A percentile compares a stretch with the other conserved stretches of the same genome.
Conservation (phyloP, 2,888 invertebrate species). For the Drosophila lutescens region DNA sequence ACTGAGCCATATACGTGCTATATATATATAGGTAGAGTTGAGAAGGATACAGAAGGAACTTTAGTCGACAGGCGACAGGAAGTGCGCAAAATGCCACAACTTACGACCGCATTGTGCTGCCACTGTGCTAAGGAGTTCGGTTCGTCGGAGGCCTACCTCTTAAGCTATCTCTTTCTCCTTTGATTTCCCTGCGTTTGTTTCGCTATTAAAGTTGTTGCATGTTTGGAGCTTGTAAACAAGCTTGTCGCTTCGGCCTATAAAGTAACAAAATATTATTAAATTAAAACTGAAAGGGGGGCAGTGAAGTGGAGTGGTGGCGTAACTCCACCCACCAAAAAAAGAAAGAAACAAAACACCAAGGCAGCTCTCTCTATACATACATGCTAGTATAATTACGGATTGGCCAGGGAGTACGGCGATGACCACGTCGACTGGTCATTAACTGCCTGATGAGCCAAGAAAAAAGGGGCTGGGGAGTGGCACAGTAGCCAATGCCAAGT, state of each 20-base stretch:
- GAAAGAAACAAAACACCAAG: conserved; percentile 2
- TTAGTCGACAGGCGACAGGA: conserved; percentile 80
- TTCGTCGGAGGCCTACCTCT: background rate
- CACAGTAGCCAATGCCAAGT: conserved; percentile 75
- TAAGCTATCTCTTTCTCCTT: conserved; percentile 35
- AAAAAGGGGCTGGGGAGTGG: conserved; percentile 30
- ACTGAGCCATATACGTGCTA: background rate
- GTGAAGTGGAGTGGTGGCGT: conserved; percentile 48
- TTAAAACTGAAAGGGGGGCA: conserved; percentile 60
- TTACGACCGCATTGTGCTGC: conserved; percentile 58
- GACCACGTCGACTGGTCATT: conserved; percentile 63
- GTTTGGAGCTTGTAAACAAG: conserved; percentile 77
- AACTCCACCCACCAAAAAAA: conserved; percentile 68
- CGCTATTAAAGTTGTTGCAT: conserved; percentile 77
- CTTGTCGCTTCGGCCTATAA: conserved; percentile 78
- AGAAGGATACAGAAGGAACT: conserved; percentile 32
- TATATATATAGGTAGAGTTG: background rate
- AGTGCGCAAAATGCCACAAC: conserved; percentile 83
- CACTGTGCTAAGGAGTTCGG: conserved; percentile 15
- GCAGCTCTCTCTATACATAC: conserved; percentile 5
- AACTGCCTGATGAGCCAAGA: conserved; percentile 78
- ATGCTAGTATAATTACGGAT: conserved; percentile 75
- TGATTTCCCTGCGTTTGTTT: conserved; percentile 24
- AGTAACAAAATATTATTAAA: conserved; percentile 74
- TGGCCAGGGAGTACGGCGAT: conserved; percentile 65